Evolutionary conservation across 2,797 vertebrate genomes (phyloP).

Genomic region (Chelonia mydas): DNA sequence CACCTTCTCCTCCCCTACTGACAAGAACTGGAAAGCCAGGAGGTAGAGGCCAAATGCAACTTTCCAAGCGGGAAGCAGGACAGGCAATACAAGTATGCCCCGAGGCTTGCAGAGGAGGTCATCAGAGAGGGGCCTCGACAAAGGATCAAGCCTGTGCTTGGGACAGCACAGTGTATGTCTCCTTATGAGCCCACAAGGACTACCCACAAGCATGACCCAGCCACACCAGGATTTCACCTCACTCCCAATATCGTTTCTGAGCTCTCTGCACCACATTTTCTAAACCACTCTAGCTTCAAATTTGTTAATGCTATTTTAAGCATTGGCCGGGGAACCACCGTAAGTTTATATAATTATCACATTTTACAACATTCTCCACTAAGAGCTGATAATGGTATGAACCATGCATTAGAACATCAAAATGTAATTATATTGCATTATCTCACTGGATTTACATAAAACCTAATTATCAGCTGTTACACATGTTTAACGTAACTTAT

Average conservation of each 20-base stretch:
- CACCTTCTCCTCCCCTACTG: background rate
- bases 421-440: background rate
- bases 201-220: background rate
- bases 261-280: background rate
- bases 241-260: background rate
- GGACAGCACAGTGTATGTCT: background rate
- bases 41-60: rapidly evolving
- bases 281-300: background rate
- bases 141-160: background rate
- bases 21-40: background rate
- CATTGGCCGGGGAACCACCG: background rate
- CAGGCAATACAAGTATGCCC: background rate
- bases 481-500: background rate
- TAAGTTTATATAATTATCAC: background rate
- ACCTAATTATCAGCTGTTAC: background rate
- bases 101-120: background rate
- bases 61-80: background rate
- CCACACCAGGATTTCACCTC: background rate
- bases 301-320: background rate
- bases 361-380: background rate
- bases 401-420: background rate
- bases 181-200: background rate
- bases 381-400: background rate
- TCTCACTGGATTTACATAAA: background rate
- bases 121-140: background rate